Conservation (phyloP, 1,140 invertebrate species). For the Hyposmocoma kahamanoa region DNA sequence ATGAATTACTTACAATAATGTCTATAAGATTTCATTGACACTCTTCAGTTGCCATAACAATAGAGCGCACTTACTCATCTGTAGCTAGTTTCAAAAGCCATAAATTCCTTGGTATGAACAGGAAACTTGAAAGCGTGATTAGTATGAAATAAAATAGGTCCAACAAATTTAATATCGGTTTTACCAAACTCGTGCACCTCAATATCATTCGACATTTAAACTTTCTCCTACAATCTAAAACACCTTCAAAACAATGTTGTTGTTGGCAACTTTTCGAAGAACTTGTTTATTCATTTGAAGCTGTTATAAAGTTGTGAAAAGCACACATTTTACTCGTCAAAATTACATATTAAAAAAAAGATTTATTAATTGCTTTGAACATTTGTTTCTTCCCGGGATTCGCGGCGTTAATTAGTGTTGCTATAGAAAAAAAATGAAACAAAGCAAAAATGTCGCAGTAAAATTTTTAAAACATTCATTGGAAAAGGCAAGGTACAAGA, state of each 20-base stretch:
- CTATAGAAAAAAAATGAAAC: too few relatives aligned
- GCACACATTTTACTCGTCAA: too few relatives aligned
- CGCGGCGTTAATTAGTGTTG: too few relatives aligned
- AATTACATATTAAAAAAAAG: too few relatives aligned
- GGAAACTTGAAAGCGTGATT: neutral
- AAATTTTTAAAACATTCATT: too few relatives aligned
- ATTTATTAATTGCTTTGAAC: too few relatives aligned
- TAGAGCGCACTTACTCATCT: neutral
- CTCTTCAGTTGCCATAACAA: neutral
- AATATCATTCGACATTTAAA: neutral
- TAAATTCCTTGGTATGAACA: neutral
- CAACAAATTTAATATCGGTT: slow-evolving; percentile 2
- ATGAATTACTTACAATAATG: slow-evolving; percentile 4
- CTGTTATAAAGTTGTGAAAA: slow-evolving; percentile 1
- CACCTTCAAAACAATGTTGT: slow-evolving; percentile 1
- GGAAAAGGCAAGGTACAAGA: too few relatives aligned
- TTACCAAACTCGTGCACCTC: neutral
- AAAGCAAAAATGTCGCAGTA: too few relatives aligned
- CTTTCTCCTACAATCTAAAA: slow-evolving; percentile 1
- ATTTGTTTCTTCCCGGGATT: too few relatives aligned
- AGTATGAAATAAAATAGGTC: neutral
- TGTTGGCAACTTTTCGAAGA: neutral
- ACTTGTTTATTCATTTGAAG: slow-evolving; percentile 3
- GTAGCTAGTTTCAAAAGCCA: neutral
- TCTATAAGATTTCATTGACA: neutral